Conservation (phyloP, 2,888 invertebrate species). For the Nomada fucata region DNA sequence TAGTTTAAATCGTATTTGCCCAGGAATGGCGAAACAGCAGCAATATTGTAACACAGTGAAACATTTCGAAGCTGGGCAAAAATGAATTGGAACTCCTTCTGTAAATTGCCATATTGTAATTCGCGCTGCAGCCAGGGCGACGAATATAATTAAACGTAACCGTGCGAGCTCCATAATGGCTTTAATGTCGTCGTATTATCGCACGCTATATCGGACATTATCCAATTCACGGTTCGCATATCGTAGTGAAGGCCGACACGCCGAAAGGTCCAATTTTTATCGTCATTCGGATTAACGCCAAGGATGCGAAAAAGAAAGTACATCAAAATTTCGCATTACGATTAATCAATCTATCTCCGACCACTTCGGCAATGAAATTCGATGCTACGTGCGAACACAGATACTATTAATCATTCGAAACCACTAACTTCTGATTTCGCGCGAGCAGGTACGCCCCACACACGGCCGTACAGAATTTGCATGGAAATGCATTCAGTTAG, state of each 20-base stretch:
- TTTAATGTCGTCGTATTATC: conserved; percentile 39
- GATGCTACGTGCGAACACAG: not conserved
- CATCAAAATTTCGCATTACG: no score
- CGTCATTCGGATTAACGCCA: not conserved
- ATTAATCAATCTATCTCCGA: no score
- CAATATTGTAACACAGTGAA: conserved; percentile 21
- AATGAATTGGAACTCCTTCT: conserved; percentile 42
- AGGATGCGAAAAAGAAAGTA: no score
- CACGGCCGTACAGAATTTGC: not conserved
- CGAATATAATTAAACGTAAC: conserved; percentile 48
- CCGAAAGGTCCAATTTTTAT: not conserved
- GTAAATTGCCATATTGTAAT: conserved; percentile 46
- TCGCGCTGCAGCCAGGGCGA: conserved; percentile 29
- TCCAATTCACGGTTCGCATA: conserved; percentile 13
- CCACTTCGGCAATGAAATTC: no score
- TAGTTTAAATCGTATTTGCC: not conserved
- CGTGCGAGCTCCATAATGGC: conserved; percentile 40
- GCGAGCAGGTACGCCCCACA: not conserved
- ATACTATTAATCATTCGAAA: not conserved
- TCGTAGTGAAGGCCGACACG: conserved; percentile 3
- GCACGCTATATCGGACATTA: conserved; percentile 32
- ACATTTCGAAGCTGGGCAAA: conserved; percentile 24
- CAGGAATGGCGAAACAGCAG: not conserved
- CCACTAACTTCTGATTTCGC: no score
- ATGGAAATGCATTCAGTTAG: not conserved